Conservation (phyloP, 2,113 vertebrate genomes). For the Urocitellus parryii region DNA sequence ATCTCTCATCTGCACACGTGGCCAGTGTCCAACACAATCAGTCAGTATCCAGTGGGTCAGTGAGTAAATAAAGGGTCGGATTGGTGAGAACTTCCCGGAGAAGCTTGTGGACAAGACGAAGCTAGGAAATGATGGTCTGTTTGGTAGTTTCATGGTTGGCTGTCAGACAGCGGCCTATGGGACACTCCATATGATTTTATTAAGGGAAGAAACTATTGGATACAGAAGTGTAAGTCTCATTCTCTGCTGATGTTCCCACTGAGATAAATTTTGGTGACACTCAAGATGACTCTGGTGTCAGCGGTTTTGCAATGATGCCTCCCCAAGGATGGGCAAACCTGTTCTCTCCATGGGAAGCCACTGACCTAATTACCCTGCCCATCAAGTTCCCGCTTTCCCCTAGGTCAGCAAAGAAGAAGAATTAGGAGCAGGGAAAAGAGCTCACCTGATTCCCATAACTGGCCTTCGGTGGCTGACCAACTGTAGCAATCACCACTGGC, state of each 20-base stretch:
- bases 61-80: not conserved
- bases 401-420: slow-evolving; percentile 62
- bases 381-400: not conserved
- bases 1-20: not conserved
- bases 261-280: not conserved
- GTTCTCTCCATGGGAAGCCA: slow-evolving; percentile 39
- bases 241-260: not conserved
- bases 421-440: not conserved
- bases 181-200: not conserved
- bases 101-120: not conserved
- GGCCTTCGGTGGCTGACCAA: not conserved
- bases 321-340: slow-evolving; percentile 2
- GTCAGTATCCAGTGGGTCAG: not conserved
- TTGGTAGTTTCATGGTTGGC: not conserved
- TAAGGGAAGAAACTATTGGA: not conserved
- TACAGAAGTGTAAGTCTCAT: not conserved
- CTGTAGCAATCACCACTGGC: not conserved
- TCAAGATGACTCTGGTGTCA: not conserved
- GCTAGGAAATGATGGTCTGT: not conserved
- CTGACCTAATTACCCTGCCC: slow-evolving; percentile 45
- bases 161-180: not conserved
- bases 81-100: not conserved
- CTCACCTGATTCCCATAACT: not conserved
- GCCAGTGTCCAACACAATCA: not conserved
- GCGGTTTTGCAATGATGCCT: not conserved